phyloP scores from a whole-genome alignment of 2,888 invertebrate genomes.

The Parascotia fuliginaria region DNA sequence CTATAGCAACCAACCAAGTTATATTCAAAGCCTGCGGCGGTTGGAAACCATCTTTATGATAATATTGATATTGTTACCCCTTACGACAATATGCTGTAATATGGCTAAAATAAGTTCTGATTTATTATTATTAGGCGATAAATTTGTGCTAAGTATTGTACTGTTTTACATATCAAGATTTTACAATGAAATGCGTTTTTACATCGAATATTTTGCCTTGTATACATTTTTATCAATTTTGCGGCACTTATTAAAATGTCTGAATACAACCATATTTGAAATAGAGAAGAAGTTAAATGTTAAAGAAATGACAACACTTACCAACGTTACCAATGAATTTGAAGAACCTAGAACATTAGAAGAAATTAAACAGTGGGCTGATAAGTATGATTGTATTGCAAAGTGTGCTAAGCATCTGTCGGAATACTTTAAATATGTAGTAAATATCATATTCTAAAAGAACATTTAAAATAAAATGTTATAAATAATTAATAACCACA shows the following conservation, averaged over 20 bases:
- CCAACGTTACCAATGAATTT: too few relatives aligned
- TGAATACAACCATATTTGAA: not conserved
- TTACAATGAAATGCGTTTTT: not conserved
- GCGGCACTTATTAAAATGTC: not conserved
- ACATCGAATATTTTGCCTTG: not conserved
- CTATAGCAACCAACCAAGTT: not conserved
- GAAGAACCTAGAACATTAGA: not conserved
- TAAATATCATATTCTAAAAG: too few relatives aligned
- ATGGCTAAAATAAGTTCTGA: not conserved
- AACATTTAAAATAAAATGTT: too few relatives aligned
- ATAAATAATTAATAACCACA: too few relatives aligned
- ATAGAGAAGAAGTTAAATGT: not conserved
- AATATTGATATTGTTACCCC: not conserved
- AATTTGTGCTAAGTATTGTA: too few relatives aligned
- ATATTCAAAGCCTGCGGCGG: not conserved
- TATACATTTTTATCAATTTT: not conserved
- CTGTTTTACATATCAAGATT: too few relatives aligned
- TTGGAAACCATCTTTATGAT: not conserved
- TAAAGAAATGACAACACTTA: too few relatives aligned
- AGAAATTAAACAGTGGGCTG: not conserved
- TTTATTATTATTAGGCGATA: too few relatives aligned
- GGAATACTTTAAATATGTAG: too few relatives aligned
- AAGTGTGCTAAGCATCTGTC: not conserved
- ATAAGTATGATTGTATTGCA: not conserved
- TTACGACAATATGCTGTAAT: not conserved